Conservation (phyloP, 2,888 invertebrate species). For the Myathropa florea region DNA sequence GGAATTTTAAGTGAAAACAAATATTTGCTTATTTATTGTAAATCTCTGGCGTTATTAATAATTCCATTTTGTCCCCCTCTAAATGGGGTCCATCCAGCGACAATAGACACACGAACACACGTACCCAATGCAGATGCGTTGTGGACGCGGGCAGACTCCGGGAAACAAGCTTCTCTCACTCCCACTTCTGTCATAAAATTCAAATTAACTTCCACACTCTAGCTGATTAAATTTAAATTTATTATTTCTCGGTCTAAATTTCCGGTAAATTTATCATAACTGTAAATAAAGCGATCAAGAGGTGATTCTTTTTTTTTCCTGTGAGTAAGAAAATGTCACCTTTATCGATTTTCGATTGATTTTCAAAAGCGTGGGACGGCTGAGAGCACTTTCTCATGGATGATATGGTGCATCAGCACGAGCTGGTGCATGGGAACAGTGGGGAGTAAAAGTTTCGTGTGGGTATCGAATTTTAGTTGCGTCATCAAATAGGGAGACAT, state of each 20-base stretch:
- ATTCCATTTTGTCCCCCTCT: conserved; percentile 27
- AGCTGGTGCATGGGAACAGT: neutral
- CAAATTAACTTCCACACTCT: conserved; percentile 43
- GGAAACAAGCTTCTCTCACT: neutral
- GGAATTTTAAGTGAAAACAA: conserved; percentile 46
- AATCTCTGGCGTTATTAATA: conserved; percentile 41
- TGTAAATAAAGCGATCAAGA: neutral
- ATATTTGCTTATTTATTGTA: conserved; percentile 56
- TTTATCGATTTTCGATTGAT: neutral
- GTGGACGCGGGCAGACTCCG: neutral
- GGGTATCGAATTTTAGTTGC: too few species aligned
- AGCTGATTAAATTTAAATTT: conserved; percentile 51
- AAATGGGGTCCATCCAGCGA: neutral
- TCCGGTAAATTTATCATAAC: conserved; percentile 41
- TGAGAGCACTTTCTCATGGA: neutral
- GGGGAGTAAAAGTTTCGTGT: neutral
- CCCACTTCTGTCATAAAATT: conserved; percentile 43
- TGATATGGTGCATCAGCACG: neutral
- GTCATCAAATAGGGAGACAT: too few species aligned
- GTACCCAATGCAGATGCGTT: neutral
- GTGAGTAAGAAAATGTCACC: neutral
- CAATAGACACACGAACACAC: neutral
- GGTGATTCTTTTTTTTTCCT: neutral
- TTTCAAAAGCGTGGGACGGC: neutral
- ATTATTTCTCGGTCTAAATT: conserved; percentile 43